These are phyloP conservation scores for Leptoteleia sp. DNA, from an alignment of 1,140 invertebrate genomes.

Conservation along the genomic window DNA sequence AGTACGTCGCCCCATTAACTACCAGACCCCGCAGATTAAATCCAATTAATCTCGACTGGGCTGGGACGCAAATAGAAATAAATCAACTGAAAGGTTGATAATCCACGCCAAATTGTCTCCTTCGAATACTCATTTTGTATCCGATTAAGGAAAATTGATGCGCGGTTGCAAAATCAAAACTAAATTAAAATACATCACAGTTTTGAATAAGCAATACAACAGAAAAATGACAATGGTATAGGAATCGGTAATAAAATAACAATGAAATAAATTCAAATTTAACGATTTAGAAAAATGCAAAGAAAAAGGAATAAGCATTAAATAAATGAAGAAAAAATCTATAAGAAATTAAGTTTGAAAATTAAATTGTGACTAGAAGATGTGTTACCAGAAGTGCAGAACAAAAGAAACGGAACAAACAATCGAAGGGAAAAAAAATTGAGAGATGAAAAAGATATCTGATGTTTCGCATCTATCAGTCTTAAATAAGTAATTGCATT, in stretches of 20 bases:
- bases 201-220: slow-evolving; percentile 5
- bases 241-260: neutral
- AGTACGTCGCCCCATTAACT: slow-evolving; percentile 58
- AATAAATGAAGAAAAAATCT: slow-evolving; percentile 4
- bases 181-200: slow-evolving; percentile 66
- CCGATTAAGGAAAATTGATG: slow-evolving; percentile 67
- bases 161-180: slow-evolving; percentile 36
- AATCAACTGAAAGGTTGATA: slow-evolving; percentile 18
- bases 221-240: slow-evolving; percentile 8
- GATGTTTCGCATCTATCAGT: slow-evolving; percentile 50
- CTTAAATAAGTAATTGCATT: slow-evolving; percentile 56
- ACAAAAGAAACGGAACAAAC: too few species aligned
- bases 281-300: slow-evolving; percentile 14
- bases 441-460: slow-evolving; percentile 9
- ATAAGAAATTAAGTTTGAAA: too few species aligned
- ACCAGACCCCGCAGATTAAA: slow-evolving; percentile 77
- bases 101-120: slow-evolving; percentile 66
- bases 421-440: slow-evolving; percentile 6
- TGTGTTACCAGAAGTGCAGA: too few species aligned
- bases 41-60: slow-evolving; percentile 78
- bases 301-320: neutral
- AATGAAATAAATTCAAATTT: slow-evolving; percentile 24
- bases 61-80: slow-evolving; percentile 55
- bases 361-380: slow-evolving; percentile 41
- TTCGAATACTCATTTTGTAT: slow-evolving; percentile 52